phyloP scores from a whole-genome alignment of 2,888 invertebrate species.

The Dryadula phaetusa region DNA sequence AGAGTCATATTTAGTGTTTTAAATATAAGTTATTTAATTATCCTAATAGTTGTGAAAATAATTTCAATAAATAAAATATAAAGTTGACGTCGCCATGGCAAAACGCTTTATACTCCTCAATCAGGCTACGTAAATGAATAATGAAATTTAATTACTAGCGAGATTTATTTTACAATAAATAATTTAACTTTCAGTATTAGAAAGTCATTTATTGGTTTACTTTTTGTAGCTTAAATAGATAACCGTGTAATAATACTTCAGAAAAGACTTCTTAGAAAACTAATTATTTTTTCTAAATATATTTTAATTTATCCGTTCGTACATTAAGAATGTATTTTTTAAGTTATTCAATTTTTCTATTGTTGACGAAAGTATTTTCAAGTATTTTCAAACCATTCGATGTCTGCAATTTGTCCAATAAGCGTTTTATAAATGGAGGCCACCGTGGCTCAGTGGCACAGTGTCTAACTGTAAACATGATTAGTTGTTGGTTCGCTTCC shows the following conservation, averaged over 20 bases:
- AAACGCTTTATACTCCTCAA: no score
- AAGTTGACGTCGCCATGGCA: no score
- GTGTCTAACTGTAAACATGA: no score
- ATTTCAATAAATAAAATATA: no score
- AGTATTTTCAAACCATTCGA: not conserved
- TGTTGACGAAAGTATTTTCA: not conserved
- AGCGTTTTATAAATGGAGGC: no score
- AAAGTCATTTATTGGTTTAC: not conserved
- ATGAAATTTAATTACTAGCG: not conserved
- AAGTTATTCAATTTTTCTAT: not conserved
- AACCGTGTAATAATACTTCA: not conserved
- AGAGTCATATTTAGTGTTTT: no score
- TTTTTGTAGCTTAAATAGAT: not conserved
- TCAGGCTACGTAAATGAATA: not conserved
- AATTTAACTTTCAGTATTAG: not conserved
- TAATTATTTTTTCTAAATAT: not conserved
- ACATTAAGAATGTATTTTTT: not conserved
- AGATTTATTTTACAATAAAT: not conserved
- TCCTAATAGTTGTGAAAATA: no score
- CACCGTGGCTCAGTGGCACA: no score
- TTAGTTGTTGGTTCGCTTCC: no score
- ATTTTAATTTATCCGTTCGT: not conserved
- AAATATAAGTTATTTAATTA: no score
- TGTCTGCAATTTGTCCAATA: no score
- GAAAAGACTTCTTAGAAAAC: not conserved